Evolutionary conservation across 2,797 vertebrate genomes (phyloP).

Genomic region (Myotis findleyi): DNA sequence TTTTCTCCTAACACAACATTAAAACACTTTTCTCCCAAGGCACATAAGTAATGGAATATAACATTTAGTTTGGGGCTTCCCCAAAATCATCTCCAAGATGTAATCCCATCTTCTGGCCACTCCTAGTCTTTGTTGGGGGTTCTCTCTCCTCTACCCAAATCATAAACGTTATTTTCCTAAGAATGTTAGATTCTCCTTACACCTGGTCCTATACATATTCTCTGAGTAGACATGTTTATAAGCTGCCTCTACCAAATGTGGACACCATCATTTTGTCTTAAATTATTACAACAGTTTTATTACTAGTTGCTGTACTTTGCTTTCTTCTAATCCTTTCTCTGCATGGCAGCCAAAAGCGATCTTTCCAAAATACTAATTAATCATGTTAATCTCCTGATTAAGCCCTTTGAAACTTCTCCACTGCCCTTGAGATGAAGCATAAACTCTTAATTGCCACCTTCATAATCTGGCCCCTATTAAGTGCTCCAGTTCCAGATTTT

Average conservation of each 20-base stretch:
- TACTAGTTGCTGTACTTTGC: neutral
- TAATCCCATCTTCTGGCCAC: neutral
- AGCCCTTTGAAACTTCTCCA: neutral
- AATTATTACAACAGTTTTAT: neutral
- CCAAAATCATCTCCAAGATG: neutral
- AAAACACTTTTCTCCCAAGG: neutral
- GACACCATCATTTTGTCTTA: neutral
- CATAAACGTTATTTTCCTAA: neutral
- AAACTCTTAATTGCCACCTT: neutral
- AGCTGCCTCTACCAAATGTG: neutral
- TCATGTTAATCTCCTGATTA: neutral
- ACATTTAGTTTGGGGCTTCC: neutral
- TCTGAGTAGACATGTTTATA: neutral
- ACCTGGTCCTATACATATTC: neutral
- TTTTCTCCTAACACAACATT: neutral
- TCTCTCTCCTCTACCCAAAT: neutral
- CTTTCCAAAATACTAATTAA: conserved; percentile 3
- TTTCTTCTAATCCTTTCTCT: conserved; percentile 5
- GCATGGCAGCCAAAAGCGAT: neutral
- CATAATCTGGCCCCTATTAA: neutral
- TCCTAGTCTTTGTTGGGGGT: neutral
- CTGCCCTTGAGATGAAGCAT: neutral
- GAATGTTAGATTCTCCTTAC: neutral
- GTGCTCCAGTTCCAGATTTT: neutral
- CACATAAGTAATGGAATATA: neutral